A percentile compares a stretch with the other conserved stretches of the same genome.
Conservation (phyloP, 2,888 invertebrate species). For the Geotrupes spiniger region DNA sequence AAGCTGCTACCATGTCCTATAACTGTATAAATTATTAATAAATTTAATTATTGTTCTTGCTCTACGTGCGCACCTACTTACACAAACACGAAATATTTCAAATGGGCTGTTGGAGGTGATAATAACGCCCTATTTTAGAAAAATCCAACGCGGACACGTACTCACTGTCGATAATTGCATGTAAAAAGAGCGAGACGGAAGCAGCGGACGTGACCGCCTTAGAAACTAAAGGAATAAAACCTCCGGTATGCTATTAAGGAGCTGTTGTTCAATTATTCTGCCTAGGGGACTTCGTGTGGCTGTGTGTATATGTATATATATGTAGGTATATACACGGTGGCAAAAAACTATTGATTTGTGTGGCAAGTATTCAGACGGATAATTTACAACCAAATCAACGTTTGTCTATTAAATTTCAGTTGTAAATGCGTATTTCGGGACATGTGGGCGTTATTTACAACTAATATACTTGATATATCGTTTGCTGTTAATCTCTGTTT, state of each 20-base stretch:
- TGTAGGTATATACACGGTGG: conserved; percentile 12
- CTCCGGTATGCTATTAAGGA: conserved; percentile 4
- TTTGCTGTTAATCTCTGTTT: too few species aligned
- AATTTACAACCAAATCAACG: too few species aligned
- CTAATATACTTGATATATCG: too few species aligned
- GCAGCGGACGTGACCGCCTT: neutral
- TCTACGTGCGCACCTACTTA: conserved; percentile 3
- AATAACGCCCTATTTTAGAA: neutral
- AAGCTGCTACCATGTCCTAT: too few species aligned
- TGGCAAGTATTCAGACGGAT: conserved; percentile 11
- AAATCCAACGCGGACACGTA: neutral
- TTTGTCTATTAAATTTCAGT: too few species aligned
- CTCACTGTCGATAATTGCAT: neutral
- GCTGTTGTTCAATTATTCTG: conserved; percentile 11
- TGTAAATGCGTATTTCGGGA: too few species aligned
- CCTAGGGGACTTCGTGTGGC: neutral
- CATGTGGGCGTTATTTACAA: too few species aligned
- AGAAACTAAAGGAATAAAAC: neutral
- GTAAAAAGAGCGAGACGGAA: neutral
- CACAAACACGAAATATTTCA: neutral
- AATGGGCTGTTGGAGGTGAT: neutral
- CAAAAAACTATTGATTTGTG: conserved; percentile 21
- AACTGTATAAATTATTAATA: too few species aligned
- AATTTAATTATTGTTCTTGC: too few species aligned
- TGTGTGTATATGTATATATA: too few species aligned